Percentiles rank a stretch among this genome's conserved stretches.
Conservation (phyloP, 2,888 invertebrate genomes). For the Eristalinus aeneus region DNA sequence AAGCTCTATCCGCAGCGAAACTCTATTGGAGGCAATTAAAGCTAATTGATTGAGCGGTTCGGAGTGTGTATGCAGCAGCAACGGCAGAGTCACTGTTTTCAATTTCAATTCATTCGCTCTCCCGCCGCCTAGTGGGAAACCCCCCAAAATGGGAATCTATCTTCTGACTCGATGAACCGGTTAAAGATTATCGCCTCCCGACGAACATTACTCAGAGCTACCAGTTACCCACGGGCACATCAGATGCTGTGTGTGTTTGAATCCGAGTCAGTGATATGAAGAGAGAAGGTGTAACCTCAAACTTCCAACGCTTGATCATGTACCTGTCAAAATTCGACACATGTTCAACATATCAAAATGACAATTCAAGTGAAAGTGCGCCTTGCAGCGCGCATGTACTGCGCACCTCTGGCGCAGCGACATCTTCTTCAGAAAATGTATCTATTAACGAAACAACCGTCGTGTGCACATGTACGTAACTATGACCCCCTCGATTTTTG, state of each 20-base stretch:
- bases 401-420: conserved; percentile 14
- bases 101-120: conserved; percentile 21
- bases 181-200: conserved; percentile 1
- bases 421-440: conserved; percentile 47
- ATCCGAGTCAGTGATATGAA: neutral
- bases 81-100: conserved; percentile 3
- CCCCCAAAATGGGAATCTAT: neutral
- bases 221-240: neutral
- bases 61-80: neutral
- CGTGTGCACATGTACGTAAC: conserved; percentile 44
- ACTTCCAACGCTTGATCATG: conserved; percentile 45
- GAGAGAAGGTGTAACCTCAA: conserved; percentile 25
- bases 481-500: conserved; percentile 39
- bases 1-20: neutral
- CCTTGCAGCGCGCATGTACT: neutral
- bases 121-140: neutral
- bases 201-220: neutral
- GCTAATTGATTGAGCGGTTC: conserved; percentile 37
- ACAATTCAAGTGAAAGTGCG: conserved; percentile 59
- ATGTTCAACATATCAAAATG: conserved; percentile 56
- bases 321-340: conserved; percentile 58
- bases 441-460: conserved; percentile 8
- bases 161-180: conserved; percentile 17
- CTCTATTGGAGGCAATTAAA: conserved; percentile 33
- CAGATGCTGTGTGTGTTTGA: neutral